These are phyloP conservation scores for Lasioglossum marginatum DNA, from an alignment of 2,888 invertebrate genomes.

Conservation along the genomic window DNA sequence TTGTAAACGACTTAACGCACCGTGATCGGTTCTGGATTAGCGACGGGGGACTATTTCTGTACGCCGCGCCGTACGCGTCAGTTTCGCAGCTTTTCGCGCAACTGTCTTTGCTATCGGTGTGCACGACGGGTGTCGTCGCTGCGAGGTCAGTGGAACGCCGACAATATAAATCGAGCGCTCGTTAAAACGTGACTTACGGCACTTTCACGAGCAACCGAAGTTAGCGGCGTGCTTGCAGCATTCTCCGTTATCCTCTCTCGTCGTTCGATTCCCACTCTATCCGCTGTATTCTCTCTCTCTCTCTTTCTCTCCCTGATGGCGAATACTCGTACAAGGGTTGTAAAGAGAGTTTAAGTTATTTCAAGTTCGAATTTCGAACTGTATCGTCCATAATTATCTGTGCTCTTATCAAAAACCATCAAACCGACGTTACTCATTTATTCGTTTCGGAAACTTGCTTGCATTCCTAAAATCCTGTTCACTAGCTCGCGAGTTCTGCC, in stretches of 20 bases:
- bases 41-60: slow-evolving; percentile 30
- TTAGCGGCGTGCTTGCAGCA: slow-evolving; percentile 48
- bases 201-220: slow-evolving; percentile 62
- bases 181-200: slow-evolving; percentile 69
- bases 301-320: not conserved
- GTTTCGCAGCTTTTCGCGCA: slow-evolving; percentile 36
- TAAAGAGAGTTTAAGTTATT: not conserved
- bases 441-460: not conserved
- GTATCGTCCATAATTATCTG: not conserved
- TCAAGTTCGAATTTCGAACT: not conserved
- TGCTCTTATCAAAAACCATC: not conserved
- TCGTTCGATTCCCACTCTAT: slow-evolving; percentile 27
- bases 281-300: not conserved
- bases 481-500: not conserved
- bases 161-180: slow-evolving; percentile 62
- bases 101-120: slow-evolving; percentile 28
- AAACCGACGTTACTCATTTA: not conserved
- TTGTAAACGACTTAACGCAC: not conserved
- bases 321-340: not conserved
- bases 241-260: slow-evolving; percentile 34
- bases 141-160: slow-evolving; percentile 64
- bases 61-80: slow-evolving; percentile 30
- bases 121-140: slow-evolving; percentile 39
- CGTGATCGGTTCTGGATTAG: slow-evolving; percentile 40
- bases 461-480: not conserved